Conservation (phyloP, 2,888 invertebrate species). For the Temnothorax rugatulus region DNA sequence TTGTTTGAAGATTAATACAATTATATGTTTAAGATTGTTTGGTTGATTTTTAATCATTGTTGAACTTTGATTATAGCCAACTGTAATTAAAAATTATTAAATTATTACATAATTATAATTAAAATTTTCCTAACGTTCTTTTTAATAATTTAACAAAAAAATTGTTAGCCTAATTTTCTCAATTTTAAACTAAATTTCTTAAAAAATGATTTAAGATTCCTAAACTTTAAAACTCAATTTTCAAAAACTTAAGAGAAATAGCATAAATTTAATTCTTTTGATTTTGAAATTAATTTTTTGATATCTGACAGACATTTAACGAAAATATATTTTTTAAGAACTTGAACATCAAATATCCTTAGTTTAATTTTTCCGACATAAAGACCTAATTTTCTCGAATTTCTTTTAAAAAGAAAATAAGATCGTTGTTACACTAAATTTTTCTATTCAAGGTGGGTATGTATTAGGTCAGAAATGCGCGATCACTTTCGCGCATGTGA, state of each 20-base stretch:
- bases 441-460: background rate
- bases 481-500: conserved; percentile 34
- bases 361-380: background rate
- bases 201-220: background rate
- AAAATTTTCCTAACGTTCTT: background rate
- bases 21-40: conserved; percentile 13
- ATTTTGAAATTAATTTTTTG: background rate
- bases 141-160: background rate
- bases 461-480: background rate
- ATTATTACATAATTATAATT: background rate
- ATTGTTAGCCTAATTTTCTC: background rate
- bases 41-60: background rate
- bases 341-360: background rate
- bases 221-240: background rate
- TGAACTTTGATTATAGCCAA: background rate
- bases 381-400: background rate
- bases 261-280: background rate
- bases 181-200: background rate
- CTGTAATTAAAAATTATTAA: background rate
- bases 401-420: background rate
- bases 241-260: background rate
- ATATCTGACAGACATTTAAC: background rate
- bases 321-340: background rate
- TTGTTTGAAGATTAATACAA: conserved; percentile 1
- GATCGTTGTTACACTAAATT: background rate